phyloP scores from a whole-genome alignment of 2,797 vertebrate genomes.

The Enteromius afrohamiltoni region DNA sequence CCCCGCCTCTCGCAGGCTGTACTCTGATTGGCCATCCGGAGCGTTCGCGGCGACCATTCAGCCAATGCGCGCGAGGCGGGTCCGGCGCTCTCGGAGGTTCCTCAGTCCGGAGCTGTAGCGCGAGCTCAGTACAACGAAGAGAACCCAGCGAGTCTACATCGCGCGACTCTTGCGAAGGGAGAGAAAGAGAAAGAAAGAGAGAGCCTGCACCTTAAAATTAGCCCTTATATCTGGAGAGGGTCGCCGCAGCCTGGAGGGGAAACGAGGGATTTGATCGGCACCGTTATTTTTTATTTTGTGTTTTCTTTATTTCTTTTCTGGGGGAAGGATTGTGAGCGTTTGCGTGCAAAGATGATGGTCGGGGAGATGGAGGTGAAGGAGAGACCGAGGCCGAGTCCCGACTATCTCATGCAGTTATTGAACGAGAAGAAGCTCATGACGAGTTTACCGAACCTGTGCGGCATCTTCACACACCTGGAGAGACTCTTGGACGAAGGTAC shows the following conservation, averaged over 20 bases:
- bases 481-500: constrained; percentile 97
- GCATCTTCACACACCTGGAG: constrained; percentile 91
- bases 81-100: constrained; percentile 66
- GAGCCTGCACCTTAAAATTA: constrained; percentile 66
- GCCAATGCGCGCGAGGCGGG: constrained; percentile 70
- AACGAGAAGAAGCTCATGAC: constrained; percentile 89
- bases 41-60: constrained; percentile 37
- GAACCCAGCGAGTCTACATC: constrained; percentile 56
- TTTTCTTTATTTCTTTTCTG: constrained; percentile 59
- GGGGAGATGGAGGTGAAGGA: constrained; percentile 89
- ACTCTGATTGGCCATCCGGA: constrained; percentile 64
- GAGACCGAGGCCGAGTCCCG: constrained; percentile 88
- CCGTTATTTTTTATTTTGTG: constrained; percentile 75
- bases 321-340: constrained; percentile 74
- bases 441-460: constrained; percentile 86
- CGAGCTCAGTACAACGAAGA: constrained; percentile 75
- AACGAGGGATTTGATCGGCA: constrained; percentile 75
- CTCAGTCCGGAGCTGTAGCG: constrained; percentile 74
- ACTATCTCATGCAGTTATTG: constrained; percentile 87
- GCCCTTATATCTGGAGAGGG: constrained; percentile 64
- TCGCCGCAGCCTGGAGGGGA: constrained; percentile 70
- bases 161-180: constrained; percentile 68
- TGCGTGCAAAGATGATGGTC: constrained; percentile 85
- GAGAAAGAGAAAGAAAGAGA: constrained; percentile 37
- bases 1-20: not conserved